Base-by-base conservation (phyloP, 2,113 vertebrate species). In the Maccullochella peelii region DNA sequence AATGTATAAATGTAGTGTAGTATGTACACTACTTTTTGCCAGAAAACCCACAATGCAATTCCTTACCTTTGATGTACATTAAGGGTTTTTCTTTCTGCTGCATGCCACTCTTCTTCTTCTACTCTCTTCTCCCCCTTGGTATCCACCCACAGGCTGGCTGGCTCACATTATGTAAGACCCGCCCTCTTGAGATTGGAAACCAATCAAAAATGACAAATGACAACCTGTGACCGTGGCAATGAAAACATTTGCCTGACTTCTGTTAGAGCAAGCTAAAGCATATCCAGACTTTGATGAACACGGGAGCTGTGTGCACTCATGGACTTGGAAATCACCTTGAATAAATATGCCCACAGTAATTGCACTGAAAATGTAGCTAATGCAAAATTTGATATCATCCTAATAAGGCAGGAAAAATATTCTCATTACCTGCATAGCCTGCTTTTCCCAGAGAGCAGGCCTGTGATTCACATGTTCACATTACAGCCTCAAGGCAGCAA, bases 391-490 rank as follows among this genome's bases (percentile, higher is more conserved):
- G 6, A 71, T 61, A 47, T 44, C 57, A 16, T 38, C 30, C 44
- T n/a, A 58, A 74, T 57, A 23, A 73, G n/a, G 27, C 30, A 79
- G 44, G 66, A 44, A 59, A 70, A 54, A 67, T 61, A 61, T 55
- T 15, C 61, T 70, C 57, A 74, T 69, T 74, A 66, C 30, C 44
- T 47, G 50, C 63, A 30, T 5, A 20, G 8, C 62, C 69, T 77
- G 61, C n/a, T 50, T 50, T 21, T 72, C 11, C 27, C 54, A 61
- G 68, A 68, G 16, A 52, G 25, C 50, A 4, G 15, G 18, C 9
- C 50, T 71, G 44, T 61, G 79, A 85, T 54, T 82, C 77, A 80
- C n/a, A 47, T 23, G 75, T 57, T 57, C 27, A 30, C n/a, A 62
- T 67, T 61, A 23, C 63, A 57, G 52, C 81, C 67, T 55, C 14